These are phyloP conservation scores for Sinocyclocheilus rhinocerous DNA, from an alignment of 2,113 vertebrate genomes.

Conservation along the genomic window DNA sequence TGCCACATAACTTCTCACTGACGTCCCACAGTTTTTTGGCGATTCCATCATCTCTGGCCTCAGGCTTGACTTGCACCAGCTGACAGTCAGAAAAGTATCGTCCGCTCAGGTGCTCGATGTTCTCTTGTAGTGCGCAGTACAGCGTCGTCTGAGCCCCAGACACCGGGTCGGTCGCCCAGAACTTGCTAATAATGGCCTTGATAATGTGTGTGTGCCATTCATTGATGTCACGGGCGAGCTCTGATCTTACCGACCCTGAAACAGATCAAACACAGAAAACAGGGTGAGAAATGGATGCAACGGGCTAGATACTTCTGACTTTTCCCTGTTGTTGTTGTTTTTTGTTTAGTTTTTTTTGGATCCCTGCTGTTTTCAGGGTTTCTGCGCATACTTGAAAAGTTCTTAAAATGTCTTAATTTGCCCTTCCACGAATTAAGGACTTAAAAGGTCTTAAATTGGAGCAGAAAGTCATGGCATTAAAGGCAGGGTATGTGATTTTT, in stretches of 20 bases:
- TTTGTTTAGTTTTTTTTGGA: too few relatives aligned
- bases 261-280: neutral
- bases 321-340: too few relatives aligned
- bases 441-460: too few relatives aligned
- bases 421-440: too few relatives aligned
- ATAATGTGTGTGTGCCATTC: neutral
- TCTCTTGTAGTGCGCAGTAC: conserved; percentile 15
- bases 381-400: too few relatives aligned
- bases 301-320: too few relatives aligned
- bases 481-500: too few relatives aligned
- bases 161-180: conserved; percentile 24
- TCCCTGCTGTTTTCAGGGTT: too few relatives aligned
- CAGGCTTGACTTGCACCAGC: conserved; percentile 28
- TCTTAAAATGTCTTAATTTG: too few relatives aligned
- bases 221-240: conserved; percentile 31
- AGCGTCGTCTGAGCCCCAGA: conserved; percentile 32
- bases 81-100: conserved; percentile 25
- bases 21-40: conserved; percentile 33
- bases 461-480: too few relatives aligned
- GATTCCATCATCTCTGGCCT: conserved; percentile 25
- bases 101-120: conserved; percentile 24
- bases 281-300: neutral
- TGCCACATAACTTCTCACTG: conserved; percentile 32
- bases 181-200: neutral
- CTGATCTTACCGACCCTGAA: conserved; percentile 42